Conservation (phyloP, 2,797 vertebrate species). For the Picus viridis region DNA sequence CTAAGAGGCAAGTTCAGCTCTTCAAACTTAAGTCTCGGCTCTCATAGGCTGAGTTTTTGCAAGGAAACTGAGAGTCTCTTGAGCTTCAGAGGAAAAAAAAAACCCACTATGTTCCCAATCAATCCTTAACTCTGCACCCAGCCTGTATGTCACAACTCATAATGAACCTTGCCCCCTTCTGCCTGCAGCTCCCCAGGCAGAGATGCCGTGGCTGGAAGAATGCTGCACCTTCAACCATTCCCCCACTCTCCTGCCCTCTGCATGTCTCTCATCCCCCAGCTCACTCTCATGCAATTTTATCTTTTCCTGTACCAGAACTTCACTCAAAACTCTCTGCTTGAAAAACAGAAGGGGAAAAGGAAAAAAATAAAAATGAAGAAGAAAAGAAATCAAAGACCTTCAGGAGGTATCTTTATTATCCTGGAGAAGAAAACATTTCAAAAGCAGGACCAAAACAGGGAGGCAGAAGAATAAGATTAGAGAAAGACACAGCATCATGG, state of each 20-base stretch:
- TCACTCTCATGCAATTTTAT: neutral
- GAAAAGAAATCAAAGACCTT: neutral
- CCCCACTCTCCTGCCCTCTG: neutral
- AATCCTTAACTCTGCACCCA: neutral
- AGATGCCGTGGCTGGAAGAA: neutral
- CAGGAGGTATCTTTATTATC: neutral
- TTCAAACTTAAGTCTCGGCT: neutral
- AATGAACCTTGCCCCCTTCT: neutral
- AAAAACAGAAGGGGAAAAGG: neutral
- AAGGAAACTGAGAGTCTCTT: neutral
- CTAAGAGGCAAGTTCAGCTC: neutral
- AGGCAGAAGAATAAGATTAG: conserved; percentile 38
- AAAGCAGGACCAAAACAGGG: neutral
- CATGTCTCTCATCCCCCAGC: neutral
- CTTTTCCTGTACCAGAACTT: neutral
- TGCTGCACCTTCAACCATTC: accelerated
- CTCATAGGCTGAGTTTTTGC: neutral
- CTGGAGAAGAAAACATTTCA: neutral
- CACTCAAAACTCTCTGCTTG: neutral
- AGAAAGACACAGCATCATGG: conserved; percentile 8
- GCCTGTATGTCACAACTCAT: neutral
- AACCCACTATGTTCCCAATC: neutral
- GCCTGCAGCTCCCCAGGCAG: neutral
- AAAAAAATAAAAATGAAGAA: too few relatives aligned
- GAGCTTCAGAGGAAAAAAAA: neutral